These are phyloP conservation scores for Nannospalax galili DNA, from an alignment of 2,113 vertebrate genomes.

Conservation along the genomic window DNA sequence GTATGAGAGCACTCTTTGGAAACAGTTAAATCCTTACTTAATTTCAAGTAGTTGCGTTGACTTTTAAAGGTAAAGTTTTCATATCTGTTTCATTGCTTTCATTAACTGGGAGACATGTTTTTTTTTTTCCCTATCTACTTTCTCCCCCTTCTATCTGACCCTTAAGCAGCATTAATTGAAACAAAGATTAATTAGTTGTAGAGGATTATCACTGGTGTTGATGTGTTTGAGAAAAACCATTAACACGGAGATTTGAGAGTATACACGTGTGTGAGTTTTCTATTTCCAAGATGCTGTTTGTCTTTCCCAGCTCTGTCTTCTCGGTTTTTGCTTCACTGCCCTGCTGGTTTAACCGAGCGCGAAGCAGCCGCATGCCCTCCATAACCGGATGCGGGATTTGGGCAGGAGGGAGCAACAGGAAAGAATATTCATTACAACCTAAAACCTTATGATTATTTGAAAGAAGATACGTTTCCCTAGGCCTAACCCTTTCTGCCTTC, in stretches of 20 bases:
- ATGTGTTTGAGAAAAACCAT: neutral
- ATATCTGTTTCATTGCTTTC: constrained; percentile 26
- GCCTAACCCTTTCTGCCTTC: neutral
- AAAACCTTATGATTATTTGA: neutral
- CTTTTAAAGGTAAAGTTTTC: neutral
- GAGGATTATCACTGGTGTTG: neutral
- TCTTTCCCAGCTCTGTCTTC: no score
- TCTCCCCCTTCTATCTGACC: neutral
- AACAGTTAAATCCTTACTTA: neutral
- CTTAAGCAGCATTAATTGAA: neutral
- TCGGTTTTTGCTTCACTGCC: neutral
- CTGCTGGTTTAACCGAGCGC: neutral
- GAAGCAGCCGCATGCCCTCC: neutral
- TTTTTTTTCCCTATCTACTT: neutral
- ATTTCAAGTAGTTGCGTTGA: neutral
- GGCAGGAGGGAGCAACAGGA: neutral
- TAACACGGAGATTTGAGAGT: neutral
- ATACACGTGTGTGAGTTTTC: fast-evolving
- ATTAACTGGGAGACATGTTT: neutral
- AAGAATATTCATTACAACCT: neutral
- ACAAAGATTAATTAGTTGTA: neutral
- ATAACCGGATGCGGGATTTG: neutral
- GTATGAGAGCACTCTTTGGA: neutral
- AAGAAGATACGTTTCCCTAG: constrained; percentile 2
- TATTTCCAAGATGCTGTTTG: neutral